A percentile compares a stretch with the other conserved stretches of the same genome.
These are phyloP conservation scores for Cheirogaleus major DNA, from an alignment of 2,797 vertebrate species.

Conservation along the genomic window DNA sequence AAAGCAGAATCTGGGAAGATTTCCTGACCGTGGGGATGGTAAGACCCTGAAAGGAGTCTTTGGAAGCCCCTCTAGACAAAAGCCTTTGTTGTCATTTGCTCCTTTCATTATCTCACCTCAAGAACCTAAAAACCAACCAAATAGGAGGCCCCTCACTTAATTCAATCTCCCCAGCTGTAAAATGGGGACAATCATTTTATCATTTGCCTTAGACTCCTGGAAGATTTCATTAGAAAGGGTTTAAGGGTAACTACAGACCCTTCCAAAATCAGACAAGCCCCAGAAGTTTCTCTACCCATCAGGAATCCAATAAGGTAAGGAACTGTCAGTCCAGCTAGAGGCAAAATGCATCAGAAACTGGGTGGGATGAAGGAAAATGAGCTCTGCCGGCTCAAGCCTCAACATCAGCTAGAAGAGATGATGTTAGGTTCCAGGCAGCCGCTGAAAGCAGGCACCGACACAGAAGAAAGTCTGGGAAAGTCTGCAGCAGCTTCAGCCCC, in stretches of 20 bases:
- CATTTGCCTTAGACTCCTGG: slow-evolving; percentile 12
- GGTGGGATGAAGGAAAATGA: slow-evolving; percentile 45
- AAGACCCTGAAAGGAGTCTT: slow-evolving; percentile 34
- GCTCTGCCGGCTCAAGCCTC: slow-evolving; percentile 1
- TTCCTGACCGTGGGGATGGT: slow-evolving; percentile 30
- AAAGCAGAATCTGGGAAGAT: slow-evolving; percentile 63
- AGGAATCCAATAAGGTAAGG: slow-evolving; percentile 18
- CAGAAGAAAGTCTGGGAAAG: slow-evolving; percentile 37
- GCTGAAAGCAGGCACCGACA: slow-evolving; percentile 36
- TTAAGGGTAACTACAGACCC: background rate
- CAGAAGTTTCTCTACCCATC: slow-evolving; percentile 55
- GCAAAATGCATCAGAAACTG: slow-evolving; percentile 51
- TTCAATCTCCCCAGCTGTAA: slow-evolving; percentile 29
- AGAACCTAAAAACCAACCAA: background rate
- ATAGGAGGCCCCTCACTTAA: background rate
- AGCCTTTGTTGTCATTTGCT: background rate
- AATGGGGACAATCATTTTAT: slow-evolving; percentile 22
- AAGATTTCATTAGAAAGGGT: slow-evolving; percentile 26
- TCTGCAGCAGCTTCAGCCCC: background rate
- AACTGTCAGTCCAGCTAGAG: slow-evolving; percentile 13
- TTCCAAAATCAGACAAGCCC: slow-evolving; percentile 55
- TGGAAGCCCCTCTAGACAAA: background rate
- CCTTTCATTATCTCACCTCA: background rate
- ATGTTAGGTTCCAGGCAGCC: slow-evolving; percentile 43
- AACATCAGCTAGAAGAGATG: slow-evolving; percentile 53